Evolutionary conservation across 2,797 vertebrate species (phyloP).

Genomic region (Sebastes jordani): DNA sequence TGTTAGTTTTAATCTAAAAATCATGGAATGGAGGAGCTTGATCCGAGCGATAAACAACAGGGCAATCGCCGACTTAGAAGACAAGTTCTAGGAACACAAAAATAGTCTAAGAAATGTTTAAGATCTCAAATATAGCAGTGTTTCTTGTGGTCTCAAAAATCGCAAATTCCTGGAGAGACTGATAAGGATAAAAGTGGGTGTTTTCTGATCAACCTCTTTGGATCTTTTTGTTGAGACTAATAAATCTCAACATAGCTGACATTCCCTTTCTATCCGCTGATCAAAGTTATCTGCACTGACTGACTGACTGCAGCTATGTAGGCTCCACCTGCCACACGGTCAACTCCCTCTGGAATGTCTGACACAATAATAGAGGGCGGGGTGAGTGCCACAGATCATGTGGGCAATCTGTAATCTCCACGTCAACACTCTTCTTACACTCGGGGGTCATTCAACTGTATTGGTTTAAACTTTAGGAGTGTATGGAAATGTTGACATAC

Average conservation of each 20-base stretch:
- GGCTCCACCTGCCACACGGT: constrained; percentile 39
- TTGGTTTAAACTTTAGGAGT: constrained; percentile 1
- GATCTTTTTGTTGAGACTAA: neutral
- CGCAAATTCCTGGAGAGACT: neutral
- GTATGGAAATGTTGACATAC: constrained; percentile 30
- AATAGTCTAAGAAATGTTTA: neutral
- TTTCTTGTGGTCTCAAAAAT: neutral
- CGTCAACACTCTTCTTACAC: constrained; percentile 40
- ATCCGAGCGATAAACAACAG: neutral
- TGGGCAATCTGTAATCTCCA: constrained; percentile 46
- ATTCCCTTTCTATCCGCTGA: constrained; percentile 56
- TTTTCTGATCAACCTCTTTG: too few relatives aligned
- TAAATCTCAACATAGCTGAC: constrained; percentile 24
- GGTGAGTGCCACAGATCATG: constrained; percentile 33
- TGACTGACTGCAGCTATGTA: neutral
- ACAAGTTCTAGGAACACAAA: neutral
- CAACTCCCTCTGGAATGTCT: constrained; percentile 59
- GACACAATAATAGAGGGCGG: constrained; percentile 45
- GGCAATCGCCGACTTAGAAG: neutral
- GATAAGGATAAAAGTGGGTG: too few relatives aligned
- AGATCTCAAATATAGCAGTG: neutral
- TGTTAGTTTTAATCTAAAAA: neutral
- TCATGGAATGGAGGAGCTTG: neutral
- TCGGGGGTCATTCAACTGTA: neutral
- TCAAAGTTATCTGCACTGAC: constrained; percentile 31